Evolutionary conservation across 2,888 invertebrate genomes (phyloP), one percentile per base, ranked within the genome.

Genomic region (Epiperipatus broadwayi): DNA sequence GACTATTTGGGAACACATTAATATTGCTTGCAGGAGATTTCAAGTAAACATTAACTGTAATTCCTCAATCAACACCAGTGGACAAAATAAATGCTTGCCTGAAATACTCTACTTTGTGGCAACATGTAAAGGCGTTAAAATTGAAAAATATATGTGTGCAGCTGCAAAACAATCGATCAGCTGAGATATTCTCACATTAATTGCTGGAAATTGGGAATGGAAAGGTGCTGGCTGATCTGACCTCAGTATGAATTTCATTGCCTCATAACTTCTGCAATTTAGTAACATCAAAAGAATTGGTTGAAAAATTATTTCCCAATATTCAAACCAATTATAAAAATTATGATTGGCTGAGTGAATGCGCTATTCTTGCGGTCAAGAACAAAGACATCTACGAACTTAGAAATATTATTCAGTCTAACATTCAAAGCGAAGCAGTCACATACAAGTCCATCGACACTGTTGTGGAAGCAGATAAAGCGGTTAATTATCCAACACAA

Each of bases 71-170:
- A 34, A 50, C 41, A 15, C 35, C 18, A 19, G 39, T 34, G 12
- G 43, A 50, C 21, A 40, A 47, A 25, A 21, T 50, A 3, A 44
- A 47, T 10, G 47, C 51, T 1, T 53, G 46, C 30, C 15, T 54
- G 3, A 51, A 50, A 39, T 21, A 35, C n/a, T 52, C 46, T 10
- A 29, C 25, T 33, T 12, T 50, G 7, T 50, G 47, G 50, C 3
- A 22, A 12, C 12, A 41, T 18, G 44, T 47, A 1, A n/a, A 39
- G 16, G n/a, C n/a, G n/a, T 14, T 45, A 3, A 10, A 12, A 4
- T 35, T 48, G 15, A 39, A 21, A 8, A 41, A 48, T 33, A 42
- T 45, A 44, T 41, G 42, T 21, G 39, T 43, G 5, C 31, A 36
- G 8, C 20, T 40, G 16, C 40, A 27, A 28, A 15, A 16, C 12